Conservation (phyloP, 2,797 vertebrate genomes). For the Coendou prehensilis region DNA sequence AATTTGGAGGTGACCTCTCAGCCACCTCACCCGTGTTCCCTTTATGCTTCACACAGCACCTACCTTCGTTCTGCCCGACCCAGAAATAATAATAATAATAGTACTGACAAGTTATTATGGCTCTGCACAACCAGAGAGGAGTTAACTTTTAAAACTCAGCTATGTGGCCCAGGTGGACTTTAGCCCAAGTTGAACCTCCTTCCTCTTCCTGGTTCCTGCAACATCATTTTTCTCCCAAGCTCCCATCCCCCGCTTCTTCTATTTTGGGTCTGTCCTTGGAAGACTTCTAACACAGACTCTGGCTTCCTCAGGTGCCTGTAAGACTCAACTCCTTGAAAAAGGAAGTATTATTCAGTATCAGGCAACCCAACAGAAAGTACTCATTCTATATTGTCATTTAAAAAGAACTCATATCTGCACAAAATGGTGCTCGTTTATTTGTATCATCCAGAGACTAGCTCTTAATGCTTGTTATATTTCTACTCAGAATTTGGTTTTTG, state of each 20-base stretch:
- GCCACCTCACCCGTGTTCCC: background rate
- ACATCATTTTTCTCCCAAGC: no score
- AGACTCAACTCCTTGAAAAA: background rate
- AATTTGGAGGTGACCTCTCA: background rate
- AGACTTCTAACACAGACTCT: background rate
- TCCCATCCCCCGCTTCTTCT: background rate
- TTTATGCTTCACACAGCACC: background rate
- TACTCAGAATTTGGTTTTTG: background rate
- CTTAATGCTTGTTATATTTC: background rate
- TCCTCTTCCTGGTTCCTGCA: background rate
- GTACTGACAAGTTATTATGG: background rate
- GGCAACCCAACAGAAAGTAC: background rate
- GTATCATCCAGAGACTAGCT: background rate
- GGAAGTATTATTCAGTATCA: background rate
- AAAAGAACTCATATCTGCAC: background rate
- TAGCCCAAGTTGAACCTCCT: background rate
- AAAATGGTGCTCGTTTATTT: background rate
- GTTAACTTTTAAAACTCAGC: background rate
- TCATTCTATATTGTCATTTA: background rate
- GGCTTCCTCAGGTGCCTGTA: background rate
- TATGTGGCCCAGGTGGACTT: rapidly evolving
- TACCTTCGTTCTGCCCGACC: background rate
- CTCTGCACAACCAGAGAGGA: background rate
- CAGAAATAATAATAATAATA: background rate
- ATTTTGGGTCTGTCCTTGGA: background rate